Percentiles rank a stretch among this genome's conserved stretches.
These are phyloP conservation scores for Torymus auratus DNA, from an alignment of 2,888 invertebrate species.

Conservation along the genomic window DNA sequence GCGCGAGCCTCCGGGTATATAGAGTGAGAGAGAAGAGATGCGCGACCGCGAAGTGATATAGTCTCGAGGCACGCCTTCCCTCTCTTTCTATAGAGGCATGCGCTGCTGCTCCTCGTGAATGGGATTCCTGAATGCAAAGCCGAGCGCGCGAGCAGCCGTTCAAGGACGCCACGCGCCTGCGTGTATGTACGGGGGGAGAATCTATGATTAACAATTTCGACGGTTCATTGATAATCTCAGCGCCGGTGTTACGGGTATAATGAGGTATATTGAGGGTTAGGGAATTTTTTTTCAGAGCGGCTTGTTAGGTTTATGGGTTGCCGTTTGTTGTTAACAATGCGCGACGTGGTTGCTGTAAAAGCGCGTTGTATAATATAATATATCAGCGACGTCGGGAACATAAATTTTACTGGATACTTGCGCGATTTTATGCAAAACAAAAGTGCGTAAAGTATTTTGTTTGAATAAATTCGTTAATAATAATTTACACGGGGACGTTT, in stretches of 20 bases:
- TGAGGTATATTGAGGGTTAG: neutral
- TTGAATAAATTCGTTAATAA: too few relatives aligned
- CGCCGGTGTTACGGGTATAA: neutral
- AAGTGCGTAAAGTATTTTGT: too few relatives aligned
- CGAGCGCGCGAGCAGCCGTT: constrained; percentile 18
- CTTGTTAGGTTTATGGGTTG: too few relatives aligned
- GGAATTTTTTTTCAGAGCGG: too few relatives aligned
- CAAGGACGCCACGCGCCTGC: constrained; percentile 35
- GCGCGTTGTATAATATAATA: too few relatives aligned
- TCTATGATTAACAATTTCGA: constrained; percentile 52
- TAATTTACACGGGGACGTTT: too few relatives aligned
- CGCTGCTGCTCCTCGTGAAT: constrained; percentile 37
- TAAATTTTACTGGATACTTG: too few relatives aligned
- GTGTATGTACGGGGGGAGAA: neutral
- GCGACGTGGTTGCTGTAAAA: too few relatives aligned
- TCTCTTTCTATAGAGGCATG: neutral
- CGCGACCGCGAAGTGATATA: constrained; percentile 1
- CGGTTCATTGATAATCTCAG: constrained; percentile 43
- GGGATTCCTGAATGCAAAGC: constrained; percentile 55
- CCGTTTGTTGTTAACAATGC: too few relatives aligned
- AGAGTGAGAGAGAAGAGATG: constrained; percentile 28
- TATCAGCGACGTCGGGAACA: too few relatives aligned
- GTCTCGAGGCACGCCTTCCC: constrained; percentile 8
- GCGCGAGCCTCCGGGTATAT: too few relatives aligned
- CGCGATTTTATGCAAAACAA: too few relatives aligned